Conservation (phyloP, 2,888 invertebrate genomes). For the Hypercompe scribonia region DNA sequence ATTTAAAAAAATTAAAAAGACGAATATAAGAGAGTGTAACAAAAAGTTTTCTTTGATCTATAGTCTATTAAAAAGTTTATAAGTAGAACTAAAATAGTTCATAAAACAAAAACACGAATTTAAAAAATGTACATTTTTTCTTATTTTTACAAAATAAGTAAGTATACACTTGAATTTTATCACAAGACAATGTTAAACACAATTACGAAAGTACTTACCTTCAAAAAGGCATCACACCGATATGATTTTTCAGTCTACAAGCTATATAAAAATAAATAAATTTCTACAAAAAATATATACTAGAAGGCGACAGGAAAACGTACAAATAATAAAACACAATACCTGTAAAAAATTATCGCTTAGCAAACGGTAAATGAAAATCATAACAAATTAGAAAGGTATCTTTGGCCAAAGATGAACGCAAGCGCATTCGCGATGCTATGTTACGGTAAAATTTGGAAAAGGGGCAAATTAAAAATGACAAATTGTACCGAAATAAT, state of each 20-base stretch:
- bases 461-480: slow-evolving; percentile 16
- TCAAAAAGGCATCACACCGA: slow-evolving; percentile 16
- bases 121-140: no score
- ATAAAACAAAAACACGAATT: no score
- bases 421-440: slow-evolving; percentile 69
- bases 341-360: slow-evolving; percentile 35
- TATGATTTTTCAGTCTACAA: slow-evolving; percentile 15
- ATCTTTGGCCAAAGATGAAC: slow-evolving; percentile 81
- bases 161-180: background rate
- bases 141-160: no score
- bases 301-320: slow-evolving; percentile 22
- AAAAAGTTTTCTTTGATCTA: no score
- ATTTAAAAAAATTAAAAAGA: no score
- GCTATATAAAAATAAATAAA: slow-evolving; percentile 27
- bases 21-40: no score
- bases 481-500: background rate
- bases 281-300: slow-evolving; percentile 13
- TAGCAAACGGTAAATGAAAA: slow-evolving; percentile 28
- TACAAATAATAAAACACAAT: slow-evolving; percentile 22
- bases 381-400: slow-evolving; percentile 14
- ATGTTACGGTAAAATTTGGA: slow-evolving; percentile 28
- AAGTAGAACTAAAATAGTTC: no score
- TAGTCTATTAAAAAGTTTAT: no score
- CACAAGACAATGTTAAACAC: background rate
- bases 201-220: slow-evolving; percentile 14